Conservation (phyloP, 2,797 vertebrate species). For the Chiloscyllium punctatum region DNA sequence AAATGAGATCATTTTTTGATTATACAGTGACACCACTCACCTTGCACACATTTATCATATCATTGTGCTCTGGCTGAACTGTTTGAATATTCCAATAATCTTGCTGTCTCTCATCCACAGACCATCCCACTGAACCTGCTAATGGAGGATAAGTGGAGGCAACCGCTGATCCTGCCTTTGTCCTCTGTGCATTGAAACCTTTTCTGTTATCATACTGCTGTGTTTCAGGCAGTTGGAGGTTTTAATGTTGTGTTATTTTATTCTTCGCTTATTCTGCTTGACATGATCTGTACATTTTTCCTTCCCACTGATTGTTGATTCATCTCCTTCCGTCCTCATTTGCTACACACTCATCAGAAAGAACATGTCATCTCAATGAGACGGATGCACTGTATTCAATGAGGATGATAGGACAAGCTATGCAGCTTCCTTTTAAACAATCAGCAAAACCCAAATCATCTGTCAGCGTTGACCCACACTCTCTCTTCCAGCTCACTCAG, state of each 20-base stretch:
- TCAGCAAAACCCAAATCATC: slow-evolving; percentile 38
- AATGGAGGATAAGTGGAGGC: slow-evolving; percentile 16
- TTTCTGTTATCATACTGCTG: slow-evolving; percentile 1
- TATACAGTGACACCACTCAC: slow-evolving; percentile 1
- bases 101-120: neutral
- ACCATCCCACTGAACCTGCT: slow-evolving; percentile 1
- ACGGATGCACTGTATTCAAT: slow-evolving; percentile 19
- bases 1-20: slow-evolving; percentile 27
- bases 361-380: slow-evolving; percentile 36
- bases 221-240: neutral
- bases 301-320: slow-evolving; percentile 29
- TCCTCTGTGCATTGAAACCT: neutral
- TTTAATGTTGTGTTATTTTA: slow-evolving; percentile 14
- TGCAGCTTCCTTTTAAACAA: slow-evolving; percentile 37
- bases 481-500: neutral
- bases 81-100: slow-evolving; percentile 2
- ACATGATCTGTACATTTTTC: neutral
- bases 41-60: slow-evolving; percentile 8
- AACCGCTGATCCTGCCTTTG: neutral
- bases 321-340: slow-evolving; percentile 33
- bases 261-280: neutral
- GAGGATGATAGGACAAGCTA: slow-evolving; percentile 31
- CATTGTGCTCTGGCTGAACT: neutral
- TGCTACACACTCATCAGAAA: neutral
- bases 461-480: slow-evolving; percentile 28